A percentile compares a stretch with the other conserved stretches of the same genome.
phyloP scores from a whole-genome alignment of 1,140 invertebrate species.

The Dinoponera quadriceps region DNA sequence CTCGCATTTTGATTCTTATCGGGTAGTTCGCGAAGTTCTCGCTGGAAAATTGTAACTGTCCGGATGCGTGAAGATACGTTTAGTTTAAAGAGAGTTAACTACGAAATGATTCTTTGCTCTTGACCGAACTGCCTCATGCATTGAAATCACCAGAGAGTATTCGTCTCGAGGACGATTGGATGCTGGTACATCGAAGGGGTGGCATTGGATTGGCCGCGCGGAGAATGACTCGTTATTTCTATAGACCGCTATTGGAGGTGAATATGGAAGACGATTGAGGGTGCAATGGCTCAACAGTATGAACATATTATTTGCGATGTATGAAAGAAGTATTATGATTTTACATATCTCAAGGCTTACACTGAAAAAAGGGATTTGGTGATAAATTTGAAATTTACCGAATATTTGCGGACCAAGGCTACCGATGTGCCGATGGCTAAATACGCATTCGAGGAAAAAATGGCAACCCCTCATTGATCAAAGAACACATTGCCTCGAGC shows the following conservation, averaged over 20 bases:
- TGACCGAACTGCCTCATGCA: neutral
- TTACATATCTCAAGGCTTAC: too few relatives aligned
- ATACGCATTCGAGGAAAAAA: too few relatives aligned
- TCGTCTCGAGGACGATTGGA: neutral
- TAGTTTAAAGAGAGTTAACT: too few relatives aligned
- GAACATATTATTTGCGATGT: too few relatives aligned
- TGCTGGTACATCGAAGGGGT: neutral
- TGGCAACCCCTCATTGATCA: neutral
- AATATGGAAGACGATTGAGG: neutral
- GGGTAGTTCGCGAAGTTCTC: neutral
- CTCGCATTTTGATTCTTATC: neutral
- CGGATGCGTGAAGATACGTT: too few relatives aligned
- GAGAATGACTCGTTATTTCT: conserved; percentile 6
- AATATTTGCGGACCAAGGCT: too few relatives aligned
- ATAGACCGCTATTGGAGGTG: neutral
- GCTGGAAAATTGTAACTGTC: too few relatives aligned
- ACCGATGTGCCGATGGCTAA: too few relatives aligned
- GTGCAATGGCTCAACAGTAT: neutral
- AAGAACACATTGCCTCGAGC: neutral
- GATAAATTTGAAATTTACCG: too few relatives aligned
- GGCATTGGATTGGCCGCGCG: neutral
- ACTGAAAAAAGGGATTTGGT: too few relatives aligned
- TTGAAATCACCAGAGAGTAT: neutral
- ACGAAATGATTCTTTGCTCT: neutral
- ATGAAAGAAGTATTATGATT: too few relatives aligned